Evolutionary conservation across 2,888 invertebrate species (phyloP), one percentile per base, ranked within the genome.

Genomic region (Antheraea yamamai): DNA sequence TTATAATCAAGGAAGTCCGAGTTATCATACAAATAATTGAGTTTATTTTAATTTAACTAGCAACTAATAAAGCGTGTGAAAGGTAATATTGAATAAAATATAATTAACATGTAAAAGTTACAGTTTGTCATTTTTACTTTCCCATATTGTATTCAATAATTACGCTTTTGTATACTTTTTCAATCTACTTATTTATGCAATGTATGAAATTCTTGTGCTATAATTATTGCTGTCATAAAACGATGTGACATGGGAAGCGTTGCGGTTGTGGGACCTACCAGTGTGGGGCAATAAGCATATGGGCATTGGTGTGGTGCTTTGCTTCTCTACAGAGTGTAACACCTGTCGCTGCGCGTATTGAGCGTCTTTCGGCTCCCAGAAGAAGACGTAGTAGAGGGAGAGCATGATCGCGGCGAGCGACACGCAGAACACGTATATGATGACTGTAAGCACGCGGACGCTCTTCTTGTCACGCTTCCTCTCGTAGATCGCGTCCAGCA

Each of bases 341-440:
- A 94, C 94, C 94, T 94, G 94, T 89, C 92, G 92, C 87, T 93
- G 93, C 88, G 92, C 92, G 85, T 94, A 92, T 75, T 92, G 94
- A 88, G 94, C 92, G 85, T 94, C 95, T 91, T 94, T 96, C 30
- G 98, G 98, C 91, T 98, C 97, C 98, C 99, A 99, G 89, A 99
- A 96, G 94, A 98, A 97, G 84, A 98, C 97, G 95, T 99, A 99
- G 95, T 99, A 99, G 74, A 98, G 96, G 20, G 98, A 98, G 80
- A 99, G 96, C 95, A 98, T 97, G 85, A 98, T 98, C 74, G 98
- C 99, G 30, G 98, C 98, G 86, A 98, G 95, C 71, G 98, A 99
- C 83, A 99, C 99, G 89, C 98, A 98, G 91, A 99, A 97, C 81
- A 99, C 97, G 94, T 99, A 99, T 74, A 98, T 98, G 85, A 98